Evolutionary conservation across 2,888 invertebrate species (phyloP).

Genomic region (Acronicta aceris): DNA sequence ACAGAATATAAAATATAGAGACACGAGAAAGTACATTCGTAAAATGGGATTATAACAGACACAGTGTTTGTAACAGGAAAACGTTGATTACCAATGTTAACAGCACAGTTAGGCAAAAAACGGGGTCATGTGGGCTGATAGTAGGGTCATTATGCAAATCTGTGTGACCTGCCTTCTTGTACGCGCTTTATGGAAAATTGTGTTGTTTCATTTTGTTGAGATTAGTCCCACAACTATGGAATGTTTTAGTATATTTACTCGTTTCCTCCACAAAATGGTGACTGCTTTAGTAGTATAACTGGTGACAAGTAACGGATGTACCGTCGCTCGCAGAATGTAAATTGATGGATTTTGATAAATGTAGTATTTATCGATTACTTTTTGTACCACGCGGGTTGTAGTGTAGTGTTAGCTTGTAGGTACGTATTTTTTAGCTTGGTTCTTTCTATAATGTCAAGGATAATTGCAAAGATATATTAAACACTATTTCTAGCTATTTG

Average conservation of each 20-base stretch:
- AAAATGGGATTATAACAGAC: constrained; percentile 43
- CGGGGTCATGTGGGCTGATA: constrained; percentile 77
- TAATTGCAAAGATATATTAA: background rate
- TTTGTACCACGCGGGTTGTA: constrained; percentile 2
- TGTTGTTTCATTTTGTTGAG: constrained; percentile 46
- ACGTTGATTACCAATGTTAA: constrained; percentile 57
- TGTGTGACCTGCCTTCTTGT: constrained; percentile 67
- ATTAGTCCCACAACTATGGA: constrained; percentile 1
- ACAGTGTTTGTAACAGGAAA: constrained; percentile 61
- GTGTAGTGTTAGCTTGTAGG: background rate
- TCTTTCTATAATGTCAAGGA: background rate
- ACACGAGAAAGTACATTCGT: constrained; percentile 34
- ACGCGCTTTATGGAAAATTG: constrained; percentile 63
- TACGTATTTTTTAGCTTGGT: constrained; percentile 1
- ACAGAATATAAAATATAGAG: constrained; percentile 6
- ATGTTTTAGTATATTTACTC: constrained; percentile 6
- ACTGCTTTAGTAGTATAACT: constrained; percentile 11
- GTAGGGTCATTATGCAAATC: constrained; percentile 82
- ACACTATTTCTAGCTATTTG: background rate
- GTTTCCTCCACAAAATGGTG: background rate
- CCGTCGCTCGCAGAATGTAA: constrained; percentile 26
- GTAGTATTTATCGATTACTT: constrained; percentile 23
- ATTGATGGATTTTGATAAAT: constrained; percentile 37
- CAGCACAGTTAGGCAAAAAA: constrained; percentile 66
- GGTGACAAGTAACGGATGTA: constrained; percentile 29